These are phyloP conservation scores for Epirrhoe tristata DNA, from an alignment of 2,888 invertebrate genomes.

Conservation along the genomic window DNA sequence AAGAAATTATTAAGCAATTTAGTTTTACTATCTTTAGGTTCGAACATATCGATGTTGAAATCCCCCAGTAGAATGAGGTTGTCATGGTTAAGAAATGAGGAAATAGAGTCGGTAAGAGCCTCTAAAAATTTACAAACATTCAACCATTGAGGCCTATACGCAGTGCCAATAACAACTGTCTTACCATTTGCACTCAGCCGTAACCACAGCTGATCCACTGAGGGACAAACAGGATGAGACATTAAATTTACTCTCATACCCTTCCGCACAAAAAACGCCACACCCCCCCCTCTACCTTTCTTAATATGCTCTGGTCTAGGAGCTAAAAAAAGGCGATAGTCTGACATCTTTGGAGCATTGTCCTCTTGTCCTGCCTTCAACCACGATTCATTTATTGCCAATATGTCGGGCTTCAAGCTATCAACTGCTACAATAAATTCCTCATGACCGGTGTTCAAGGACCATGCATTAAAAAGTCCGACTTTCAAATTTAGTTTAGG, in stretches of 20 bases:
- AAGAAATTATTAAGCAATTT: not conserved
- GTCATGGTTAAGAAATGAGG: not conserved
- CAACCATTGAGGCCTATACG: not conserved
- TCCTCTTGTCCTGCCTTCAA: not conserved
- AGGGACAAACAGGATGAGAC: not conserved
- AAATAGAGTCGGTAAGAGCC: not conserved
- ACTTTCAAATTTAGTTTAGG: conserved; percentile 7
- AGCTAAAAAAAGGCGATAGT: not conserved
- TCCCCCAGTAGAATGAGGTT: not conserved
- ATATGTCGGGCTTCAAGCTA: not conserved
- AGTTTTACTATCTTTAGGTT: not conserved
- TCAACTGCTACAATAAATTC: not conserved
- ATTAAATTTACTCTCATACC: not conserved
- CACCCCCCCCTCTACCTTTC: conserved; percentile 4
- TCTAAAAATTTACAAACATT: not conserved
- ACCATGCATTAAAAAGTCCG: not conserved
- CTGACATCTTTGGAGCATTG: not conserved
- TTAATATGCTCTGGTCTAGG: not conserved
- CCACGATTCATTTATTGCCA: conserved; percentile 11
- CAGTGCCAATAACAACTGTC: not conserved
- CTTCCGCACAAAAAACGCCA: not conserved
- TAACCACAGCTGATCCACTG: conserved; percentile 3
- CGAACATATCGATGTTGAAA: not conserved
- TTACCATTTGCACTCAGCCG: not conserved
- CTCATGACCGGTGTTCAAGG: conserved; percentile 6